Base-by-base conservation (phyloP, 2,797 vertebrate species). In the Ptychadena robeensis region DNA sequence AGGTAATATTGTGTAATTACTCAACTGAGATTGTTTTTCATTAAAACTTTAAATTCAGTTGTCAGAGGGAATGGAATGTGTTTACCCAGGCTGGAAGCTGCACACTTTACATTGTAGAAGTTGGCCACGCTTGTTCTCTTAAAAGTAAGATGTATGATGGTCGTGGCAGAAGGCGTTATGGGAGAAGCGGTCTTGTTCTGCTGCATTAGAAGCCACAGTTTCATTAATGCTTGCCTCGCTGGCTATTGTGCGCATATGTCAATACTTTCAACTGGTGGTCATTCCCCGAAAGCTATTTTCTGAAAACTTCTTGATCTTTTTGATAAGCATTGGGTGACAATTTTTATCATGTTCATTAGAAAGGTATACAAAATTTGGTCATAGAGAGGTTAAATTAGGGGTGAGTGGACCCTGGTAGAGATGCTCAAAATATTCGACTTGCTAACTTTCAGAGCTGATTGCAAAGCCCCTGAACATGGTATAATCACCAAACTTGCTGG, bases 1-100 rank as follows among this genome's bases (percentile, higher is more conserved):
- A 80, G 78, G 82, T 78, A 88, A 88, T 71, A 70, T 34, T 87
- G 88, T 89, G 72, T 86, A 89, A 89, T 90, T 89, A 87, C 74
- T 86, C 38, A 27, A 69, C 76, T 80, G 79, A 87, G 84, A 85
- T 27, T 0, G 35, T 75, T 85, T 80, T 85, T 86, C 61, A 5
- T 89, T 88, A 61, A 80, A 40, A 40, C 82, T 86, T 80, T 83
- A 77, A 88, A 88, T 79, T 79, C 81, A 63, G 82, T 8, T 77
- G 84, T 87, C 79, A 88, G 86, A 87, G 80, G 83, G 61, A 86
- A 69, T 14, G 85, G 67, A 38, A 67, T 86, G 70, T 85, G 90
- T 86, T 81, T 87, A 83, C 72, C 40, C 63, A 53, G 53, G 44
- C 37, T 59, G 27, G 63, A 38, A 67, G 82, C 76, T 59, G 61